phyloP scores from a whole-genome alignment of 2,113 vertebrate species.

The Ellobius talpinus region DNA sequence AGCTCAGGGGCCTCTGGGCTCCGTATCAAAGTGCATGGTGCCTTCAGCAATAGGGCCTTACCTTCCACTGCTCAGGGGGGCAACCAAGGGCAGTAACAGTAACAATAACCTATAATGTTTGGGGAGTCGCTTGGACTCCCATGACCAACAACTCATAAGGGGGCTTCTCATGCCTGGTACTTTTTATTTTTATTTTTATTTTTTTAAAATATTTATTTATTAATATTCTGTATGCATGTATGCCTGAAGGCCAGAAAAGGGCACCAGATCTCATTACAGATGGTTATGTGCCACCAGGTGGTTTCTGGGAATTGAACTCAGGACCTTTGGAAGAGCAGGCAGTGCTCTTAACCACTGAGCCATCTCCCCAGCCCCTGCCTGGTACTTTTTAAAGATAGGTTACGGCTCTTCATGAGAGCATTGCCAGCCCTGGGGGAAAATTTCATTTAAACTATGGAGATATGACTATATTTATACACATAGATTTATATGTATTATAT shows the following conservation, averaged over 20 bases:
- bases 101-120: neutral
- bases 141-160: neutral
- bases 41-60: neutral
- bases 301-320: too few relatives aligned
- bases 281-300: too few relatives aligned
- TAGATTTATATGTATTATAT: neutral
- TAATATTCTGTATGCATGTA: too few relatives aligned
- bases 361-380: too few relatives aligned
- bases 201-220: too few relatives aligned
- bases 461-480: neutral
- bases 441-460: neutral
- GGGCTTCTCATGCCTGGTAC: neutral
- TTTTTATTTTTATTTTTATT: too few relatives aligned
- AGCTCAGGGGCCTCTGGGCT: neutral
- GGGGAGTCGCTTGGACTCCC: neutral
- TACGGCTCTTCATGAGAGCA: neutral
- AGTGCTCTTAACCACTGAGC: too few relatives aligned
- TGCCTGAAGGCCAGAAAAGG: too few relatives aligned
- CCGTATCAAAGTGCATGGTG: neutral
- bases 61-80: neutral
- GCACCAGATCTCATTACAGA: too few relatives aligned
- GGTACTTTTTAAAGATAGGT: neutral
- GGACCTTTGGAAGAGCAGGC: too few relatives aligned
- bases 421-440: neutral
- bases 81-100: neutral